These are phyloP conservation scores for Corvus moneduloides DNA, from an alignment of 2,113 vertebrate species.

Conservation along the genomic window DNA sequence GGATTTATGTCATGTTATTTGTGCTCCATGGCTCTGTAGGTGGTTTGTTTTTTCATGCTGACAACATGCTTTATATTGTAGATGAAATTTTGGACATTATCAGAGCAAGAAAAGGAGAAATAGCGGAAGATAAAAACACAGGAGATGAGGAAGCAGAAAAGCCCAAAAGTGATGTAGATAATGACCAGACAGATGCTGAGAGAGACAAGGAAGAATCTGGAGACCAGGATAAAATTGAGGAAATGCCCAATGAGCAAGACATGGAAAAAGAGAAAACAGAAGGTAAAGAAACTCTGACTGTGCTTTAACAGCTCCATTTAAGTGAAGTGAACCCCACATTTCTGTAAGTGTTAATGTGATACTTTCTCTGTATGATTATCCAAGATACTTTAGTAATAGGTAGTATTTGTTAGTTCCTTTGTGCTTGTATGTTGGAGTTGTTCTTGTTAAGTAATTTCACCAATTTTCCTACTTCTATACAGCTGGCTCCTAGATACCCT, in stretches of 20 bases:
- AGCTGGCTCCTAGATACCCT: not conserved
- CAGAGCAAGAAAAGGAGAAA: slow-evolving; percentile 80
- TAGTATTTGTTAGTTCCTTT: not conserved
- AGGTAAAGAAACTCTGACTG: slow-evolving; percentile 68
- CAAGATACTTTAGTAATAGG: not conserved
- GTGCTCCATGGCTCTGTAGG: not conserved
- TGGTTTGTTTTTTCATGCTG: not conserved
- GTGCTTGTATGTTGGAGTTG: not conserved
- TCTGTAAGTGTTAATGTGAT: not conserved
- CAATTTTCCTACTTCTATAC: not conserved
- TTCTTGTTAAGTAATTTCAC: not conserved
- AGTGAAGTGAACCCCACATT: not conserved
- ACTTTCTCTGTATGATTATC: not conserved
- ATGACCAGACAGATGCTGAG: slow-evolving; percentile 66
- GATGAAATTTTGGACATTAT: slow-evolving; percentile 84
- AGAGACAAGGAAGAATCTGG: slow-evolving; percentile 58
- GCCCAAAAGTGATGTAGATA: slow-evolving; percentile 73
- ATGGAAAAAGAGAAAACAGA: slow-evolving; percentile 70
- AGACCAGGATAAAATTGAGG: slow-evolving; percentile 60
- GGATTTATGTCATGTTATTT: not conserved
- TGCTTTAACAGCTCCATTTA: not conserved
- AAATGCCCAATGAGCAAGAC: slow-evolving; percentile 60
- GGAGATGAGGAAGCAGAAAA: slow-evolving; percentile 79
- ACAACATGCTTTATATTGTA: slow-evolving; percentile 23
- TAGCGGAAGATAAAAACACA: slow-evolving; percentile 79